Conservation (phyloP, 2,113 vertebrate genomes). For the Vidua chalybeata region DNA sequence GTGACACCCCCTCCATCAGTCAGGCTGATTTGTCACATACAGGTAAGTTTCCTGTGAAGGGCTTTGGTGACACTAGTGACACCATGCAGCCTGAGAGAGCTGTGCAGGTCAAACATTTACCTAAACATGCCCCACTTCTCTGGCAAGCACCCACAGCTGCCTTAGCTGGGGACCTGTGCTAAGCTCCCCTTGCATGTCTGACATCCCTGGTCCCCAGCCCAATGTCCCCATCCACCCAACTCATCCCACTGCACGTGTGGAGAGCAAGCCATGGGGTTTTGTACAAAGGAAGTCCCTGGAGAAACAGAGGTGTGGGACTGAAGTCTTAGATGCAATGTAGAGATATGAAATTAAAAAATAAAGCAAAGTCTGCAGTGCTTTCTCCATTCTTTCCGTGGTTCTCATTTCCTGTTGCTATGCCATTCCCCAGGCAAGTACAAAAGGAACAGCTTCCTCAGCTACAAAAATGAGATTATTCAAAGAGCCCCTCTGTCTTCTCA, state of each 20-base stretch:
- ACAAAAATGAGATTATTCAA: constrained; percentile 52
- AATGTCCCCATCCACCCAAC: not conserved
- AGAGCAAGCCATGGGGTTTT: accelerated
- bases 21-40: accelerated
- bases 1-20: not conserved
- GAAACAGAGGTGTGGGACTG: not conserved
- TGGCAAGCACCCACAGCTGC: not conserved
- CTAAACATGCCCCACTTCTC: not conserved
- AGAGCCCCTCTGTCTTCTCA: constrained; percentile 26
- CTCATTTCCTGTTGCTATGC: constrained; percentile 61
- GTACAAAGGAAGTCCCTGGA: not conserved
- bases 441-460: constrained; percentile 45
- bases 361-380: not conserved
- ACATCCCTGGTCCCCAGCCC: not conserved
- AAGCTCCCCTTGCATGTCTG: not conserved
- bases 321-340: accelerated
- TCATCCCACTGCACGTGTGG: accelerated
- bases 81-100: not conserved
- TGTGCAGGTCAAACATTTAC: not conserved
- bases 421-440: constrained; percentile 43
- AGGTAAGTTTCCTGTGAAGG: too few relatives aligned
- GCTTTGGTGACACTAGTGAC: not conserved
- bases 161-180: not conserved
- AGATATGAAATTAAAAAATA: not conserved
- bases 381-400: not conserved